phyloP scores from a whole-genome alignment of 2,888 invertebrate species.

The Synergus japonicus region DNA sequence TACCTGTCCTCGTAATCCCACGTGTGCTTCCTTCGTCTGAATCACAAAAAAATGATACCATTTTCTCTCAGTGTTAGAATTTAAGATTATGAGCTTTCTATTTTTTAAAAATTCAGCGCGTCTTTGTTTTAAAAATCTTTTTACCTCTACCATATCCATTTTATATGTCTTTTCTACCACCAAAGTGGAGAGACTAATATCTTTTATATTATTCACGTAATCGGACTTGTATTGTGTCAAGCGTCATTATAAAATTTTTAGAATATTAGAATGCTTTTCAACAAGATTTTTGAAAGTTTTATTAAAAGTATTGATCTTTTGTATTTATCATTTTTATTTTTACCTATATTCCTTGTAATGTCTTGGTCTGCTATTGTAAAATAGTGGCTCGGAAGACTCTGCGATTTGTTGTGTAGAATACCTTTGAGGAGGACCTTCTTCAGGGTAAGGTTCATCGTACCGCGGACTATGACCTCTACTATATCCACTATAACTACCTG shows the following conservation, averaged over 20 bases:
- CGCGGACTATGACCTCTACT: slow-evolving; percentile 76
- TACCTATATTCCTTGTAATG: slow-evolving; percentile 81
- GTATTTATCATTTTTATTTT: neutral
- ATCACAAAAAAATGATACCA: slow-evolving; percentile 65
- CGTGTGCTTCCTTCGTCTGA: slow-evolving; percentile 79
- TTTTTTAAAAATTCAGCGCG: neutral
- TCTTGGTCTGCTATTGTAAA: slow-evolving; percentile 92
- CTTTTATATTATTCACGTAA: no score
- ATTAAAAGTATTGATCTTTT: no score
- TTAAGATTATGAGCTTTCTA: neutral
- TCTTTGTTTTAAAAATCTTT: neutral
- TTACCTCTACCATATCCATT: neutral
- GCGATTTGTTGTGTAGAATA: slow-evolving; percentile 73
- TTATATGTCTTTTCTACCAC: neutral
- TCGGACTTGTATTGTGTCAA: no score
- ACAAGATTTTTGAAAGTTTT: neutral
- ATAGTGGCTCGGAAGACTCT: slow-evolving; percentile 85
- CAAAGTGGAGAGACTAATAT: neutral
- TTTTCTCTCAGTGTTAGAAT: neutral
- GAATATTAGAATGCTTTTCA: neutral
- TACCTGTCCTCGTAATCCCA: slow-evolving; percentile 81
- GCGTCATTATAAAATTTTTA: neutral
- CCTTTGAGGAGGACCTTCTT: slow-evolving; percentile 68
- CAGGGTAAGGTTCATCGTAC: slow-evolving; percentile 72
- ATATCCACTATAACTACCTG: slow-evolving; percentile 74